Percentiles rank a stretch among this genome's conserved stretches.
Conservation (phyloP, 2,888 invertebrate genomes). For the Frankliniella intonsa region DNA sequence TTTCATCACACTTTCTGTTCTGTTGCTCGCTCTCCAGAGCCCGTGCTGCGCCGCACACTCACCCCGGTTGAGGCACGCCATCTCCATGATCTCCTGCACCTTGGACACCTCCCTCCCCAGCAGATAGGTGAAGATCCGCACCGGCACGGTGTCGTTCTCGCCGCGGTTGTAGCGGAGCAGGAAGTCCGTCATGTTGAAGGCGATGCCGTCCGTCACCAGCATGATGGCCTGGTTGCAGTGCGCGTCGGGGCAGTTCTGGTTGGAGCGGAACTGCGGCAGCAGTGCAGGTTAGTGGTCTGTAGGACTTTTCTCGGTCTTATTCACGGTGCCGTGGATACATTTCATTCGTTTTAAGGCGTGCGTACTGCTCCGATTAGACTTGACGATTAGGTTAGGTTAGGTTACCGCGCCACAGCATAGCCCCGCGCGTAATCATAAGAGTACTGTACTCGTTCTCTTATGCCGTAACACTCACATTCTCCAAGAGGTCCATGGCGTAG, state of each 20-base stretch:
- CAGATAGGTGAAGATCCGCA: slow-evolving; percentile 91
- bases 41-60: slow-evolving; percentile 37
- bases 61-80: slow-evolving; percentile 94
- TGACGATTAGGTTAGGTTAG: too few relatives aligned
- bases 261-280: slow-evolving; percentile 49
- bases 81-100: slow-evolving; percentile 81
- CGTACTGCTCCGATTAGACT: too few relatives aligned
- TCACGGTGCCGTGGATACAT: too few relatives aligned
- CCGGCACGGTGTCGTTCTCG: slow-evolving; percentile 69
- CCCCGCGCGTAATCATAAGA: too few relatives aligned
- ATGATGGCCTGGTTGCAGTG: slow-evolving; percentile 94
- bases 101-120: slow-evolving; percentile 92
- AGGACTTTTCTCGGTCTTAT: background rate
- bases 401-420: too few relatives aligned
- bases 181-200: slow-evolving; percentile 79
- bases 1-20: too few relatives aligned
- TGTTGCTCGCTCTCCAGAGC: too few relatives aligned
- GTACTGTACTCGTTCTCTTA: too few relatives aligned
- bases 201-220: slow-evolving; percentile 93
- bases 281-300: background rate
- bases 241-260: slow-evolving; percentile 50
- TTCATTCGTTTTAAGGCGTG: too few relatives aligned
- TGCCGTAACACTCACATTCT: slow-evolving; percentile 60
- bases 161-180: slow-evolving; percentile 75
- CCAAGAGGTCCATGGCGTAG: slow-evolving; percentile 76